phyloP scores from a whole-genome alignment of 2,113 vertebrate species.

The Cochlearius cochlearius region DNA sequence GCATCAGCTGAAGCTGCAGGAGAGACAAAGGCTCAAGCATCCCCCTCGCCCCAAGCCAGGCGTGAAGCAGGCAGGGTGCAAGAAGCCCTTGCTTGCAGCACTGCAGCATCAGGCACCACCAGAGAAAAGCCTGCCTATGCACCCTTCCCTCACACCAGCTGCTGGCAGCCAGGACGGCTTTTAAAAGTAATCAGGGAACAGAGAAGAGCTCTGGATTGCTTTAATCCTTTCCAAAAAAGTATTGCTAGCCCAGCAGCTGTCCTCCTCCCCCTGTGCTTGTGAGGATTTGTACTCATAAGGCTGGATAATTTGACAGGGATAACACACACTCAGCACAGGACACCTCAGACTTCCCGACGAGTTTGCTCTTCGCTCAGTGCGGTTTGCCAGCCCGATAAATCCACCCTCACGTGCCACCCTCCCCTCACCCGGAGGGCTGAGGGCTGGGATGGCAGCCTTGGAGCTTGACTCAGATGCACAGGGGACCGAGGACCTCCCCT shows the following conservation, averaged over 20 bases:
- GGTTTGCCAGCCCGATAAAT: neutral
- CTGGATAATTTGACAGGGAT: neutral
- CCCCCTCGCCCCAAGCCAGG: neutral
- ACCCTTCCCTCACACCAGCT: neutral
- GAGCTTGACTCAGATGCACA: neutral
- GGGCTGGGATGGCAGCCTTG: neutral
- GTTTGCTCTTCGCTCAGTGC: neutral
- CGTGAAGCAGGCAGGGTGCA: neutral
- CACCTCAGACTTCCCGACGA: neutral
- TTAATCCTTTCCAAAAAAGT: slow-evolving; percentile 26
- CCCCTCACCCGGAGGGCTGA: neutral
- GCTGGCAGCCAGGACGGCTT: neutral
- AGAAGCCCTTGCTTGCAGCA: neutral
- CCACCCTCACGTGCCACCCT: neutral
- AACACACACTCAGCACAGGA: neutral
- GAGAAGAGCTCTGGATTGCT: neutral
- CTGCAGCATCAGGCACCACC: neutral
- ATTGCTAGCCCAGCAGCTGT: neutral
- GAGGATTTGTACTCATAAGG: neutral
- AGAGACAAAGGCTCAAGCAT: neutral
- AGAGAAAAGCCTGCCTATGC: neutral
- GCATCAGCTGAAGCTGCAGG: slow-evolving; percentile 22
- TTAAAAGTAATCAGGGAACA: neutral
- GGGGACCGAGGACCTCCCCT: neutral
- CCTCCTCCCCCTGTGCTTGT: neutral